Evolutionary conservation across 2,113 vertebrate species (phyloP).

Genomic region (Petrocephalus microphthalmus): DNA sequence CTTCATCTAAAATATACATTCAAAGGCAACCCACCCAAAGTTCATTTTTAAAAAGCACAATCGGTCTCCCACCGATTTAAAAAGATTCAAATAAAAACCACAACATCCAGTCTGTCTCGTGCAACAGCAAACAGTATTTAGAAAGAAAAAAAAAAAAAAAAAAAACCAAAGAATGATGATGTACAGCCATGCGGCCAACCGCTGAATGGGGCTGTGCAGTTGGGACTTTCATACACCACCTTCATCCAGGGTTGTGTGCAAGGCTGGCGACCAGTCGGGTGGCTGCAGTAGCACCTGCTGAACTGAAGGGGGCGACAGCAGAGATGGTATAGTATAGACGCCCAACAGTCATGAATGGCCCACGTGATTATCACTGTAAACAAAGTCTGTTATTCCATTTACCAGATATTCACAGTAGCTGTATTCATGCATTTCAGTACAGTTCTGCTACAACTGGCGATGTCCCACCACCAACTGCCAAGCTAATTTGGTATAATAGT

Average conservation of each 20-base stretch:
- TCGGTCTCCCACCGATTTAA: neutral
- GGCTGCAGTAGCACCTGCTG: conserved; percentile 71
- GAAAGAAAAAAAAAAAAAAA: neutral
- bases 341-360: neutral
- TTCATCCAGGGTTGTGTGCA: neutral
- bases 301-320: conserved; percentile 42
- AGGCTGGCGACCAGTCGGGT: conserved; percentile 31
- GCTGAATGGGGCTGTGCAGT: neutral
- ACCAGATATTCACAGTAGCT: neutral
- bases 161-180: neutral
- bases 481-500: neutral
- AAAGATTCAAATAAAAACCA: neutral
- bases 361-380: neutral
- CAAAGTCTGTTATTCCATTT: neutral
- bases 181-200: neutral
- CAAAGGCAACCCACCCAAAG: neutral
- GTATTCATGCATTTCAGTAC: neutral
- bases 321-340: neutral
- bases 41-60: neutral
- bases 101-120: neutral
- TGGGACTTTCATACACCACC: neutral
- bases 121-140: neutral
- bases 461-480: neutral
- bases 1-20: neutral
- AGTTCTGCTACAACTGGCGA: neutral